A percentile compares a stretch with the other conserved stretches of the same genome.
Evolutionary conservation across 2,797 vertebrate species (phyloP).

Genomic region (Carduelis carduelis): DNA sequence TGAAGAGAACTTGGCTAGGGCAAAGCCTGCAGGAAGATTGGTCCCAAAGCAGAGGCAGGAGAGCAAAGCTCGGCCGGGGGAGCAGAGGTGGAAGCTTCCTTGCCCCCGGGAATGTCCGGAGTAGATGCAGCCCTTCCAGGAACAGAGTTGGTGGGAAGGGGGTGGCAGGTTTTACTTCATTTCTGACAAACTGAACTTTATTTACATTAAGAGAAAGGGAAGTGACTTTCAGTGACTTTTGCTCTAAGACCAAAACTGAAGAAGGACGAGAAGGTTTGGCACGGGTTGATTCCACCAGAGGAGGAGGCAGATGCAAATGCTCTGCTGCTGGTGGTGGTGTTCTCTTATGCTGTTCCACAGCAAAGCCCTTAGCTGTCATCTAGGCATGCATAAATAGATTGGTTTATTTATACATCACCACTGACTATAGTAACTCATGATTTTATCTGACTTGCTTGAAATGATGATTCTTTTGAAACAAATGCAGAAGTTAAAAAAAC

Average conservation of each 20-base stretch:
- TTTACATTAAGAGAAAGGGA: neutral
- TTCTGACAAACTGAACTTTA: neutral
- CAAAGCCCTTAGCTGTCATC: neutral
- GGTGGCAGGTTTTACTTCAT: neutral
- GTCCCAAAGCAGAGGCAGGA: neutral
- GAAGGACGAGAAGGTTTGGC: neutral
- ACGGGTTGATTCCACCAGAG: neutral
- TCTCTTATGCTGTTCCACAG: neutral
- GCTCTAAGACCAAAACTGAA: neutral
- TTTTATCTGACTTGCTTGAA: neutral
- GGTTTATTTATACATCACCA: conserved; percentile 29
- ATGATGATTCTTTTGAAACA: neutral
- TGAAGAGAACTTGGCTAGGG: neutral
- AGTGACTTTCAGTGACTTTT: neutral
- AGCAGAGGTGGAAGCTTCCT: neutral
- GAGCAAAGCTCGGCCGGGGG: neutral
- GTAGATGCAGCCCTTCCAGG: neutral
- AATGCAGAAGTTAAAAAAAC: neutral
- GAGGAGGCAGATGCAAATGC: neutral
- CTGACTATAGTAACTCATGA: neutral
- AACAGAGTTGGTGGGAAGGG: neutral
- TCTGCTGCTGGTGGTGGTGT: neutral
- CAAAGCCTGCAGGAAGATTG: neutral
- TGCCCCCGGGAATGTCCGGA: neutral
- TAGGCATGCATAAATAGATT: neutral